Evolutionary conservation across 2,888 invertebrate species (phyloP).

Genomic region (Entomobrya proxima): DNA sequence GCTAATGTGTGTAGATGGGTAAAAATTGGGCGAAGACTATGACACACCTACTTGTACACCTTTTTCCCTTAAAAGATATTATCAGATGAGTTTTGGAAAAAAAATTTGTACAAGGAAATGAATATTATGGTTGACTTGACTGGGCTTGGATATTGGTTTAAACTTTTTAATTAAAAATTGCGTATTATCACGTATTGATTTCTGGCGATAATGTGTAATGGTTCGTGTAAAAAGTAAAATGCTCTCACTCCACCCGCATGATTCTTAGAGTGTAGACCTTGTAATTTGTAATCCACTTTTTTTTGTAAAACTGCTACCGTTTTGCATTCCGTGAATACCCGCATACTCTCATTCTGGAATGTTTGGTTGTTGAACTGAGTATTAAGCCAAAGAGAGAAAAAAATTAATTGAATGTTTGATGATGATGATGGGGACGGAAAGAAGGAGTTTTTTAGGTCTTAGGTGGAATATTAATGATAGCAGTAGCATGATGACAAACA

Average conservation of each 20-base stretch:
- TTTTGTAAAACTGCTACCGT: background rate
- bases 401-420: background rate
- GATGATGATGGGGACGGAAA: background rate
- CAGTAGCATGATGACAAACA: too few relatives aligned
- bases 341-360: background rate
- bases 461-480: background rate
- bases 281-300: background rate
- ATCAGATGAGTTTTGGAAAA: too few relatives aligned
- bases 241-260: background rate
- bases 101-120: too few relatives aligned
- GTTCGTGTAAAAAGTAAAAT: too few relatives aligned
- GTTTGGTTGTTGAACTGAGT: background rate
- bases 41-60: background rate
- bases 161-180: constrained; percentile 34
- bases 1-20: too few relatives aligned
- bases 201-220: background rate
- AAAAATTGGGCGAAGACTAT: too few relatives aligned
- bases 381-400: too few relatives aligned
- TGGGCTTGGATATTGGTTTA: too few relatives aligned
- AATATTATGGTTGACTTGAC: too few relatives aligned
- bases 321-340: background rate
- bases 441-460: background rate
- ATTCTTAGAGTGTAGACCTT: too few relatives aligned
- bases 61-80: too few relatives aligned
- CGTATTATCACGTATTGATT: background rate